Conservation (phyloP, 2,797 vertebrate species). For the Clarias laeviceps region DNA sequence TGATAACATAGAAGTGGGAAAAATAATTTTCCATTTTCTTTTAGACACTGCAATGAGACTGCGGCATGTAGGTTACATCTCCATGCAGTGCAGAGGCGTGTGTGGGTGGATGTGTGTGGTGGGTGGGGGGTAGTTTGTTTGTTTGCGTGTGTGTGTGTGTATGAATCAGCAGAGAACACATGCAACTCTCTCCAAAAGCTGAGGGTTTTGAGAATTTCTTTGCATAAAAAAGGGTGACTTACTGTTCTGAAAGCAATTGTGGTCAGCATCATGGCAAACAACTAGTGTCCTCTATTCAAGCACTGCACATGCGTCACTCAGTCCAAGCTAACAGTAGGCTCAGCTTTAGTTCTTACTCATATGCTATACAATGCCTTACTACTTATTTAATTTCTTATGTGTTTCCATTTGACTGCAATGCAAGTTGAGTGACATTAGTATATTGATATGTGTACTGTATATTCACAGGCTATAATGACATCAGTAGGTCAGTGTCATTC, state of each 20-base stretch:
- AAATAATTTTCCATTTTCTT: background rate
- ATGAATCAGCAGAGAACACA: slow-evolving; percentile 30
- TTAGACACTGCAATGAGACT: background rate
- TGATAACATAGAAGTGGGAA: background rate
- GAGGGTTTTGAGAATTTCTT: slow-evolving; percentile 48
- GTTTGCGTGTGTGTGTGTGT: background rate
- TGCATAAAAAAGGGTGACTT: slow-evolving; percentile 57
- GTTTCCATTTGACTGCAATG: slow-evolving; percentile 28
- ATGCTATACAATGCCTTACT: background rate
- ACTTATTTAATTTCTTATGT: background rate
- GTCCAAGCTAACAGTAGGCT: background rate
- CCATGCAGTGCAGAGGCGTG: slow-evolving; percentile 35
- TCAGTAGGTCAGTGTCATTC: slow-evolving; percentile 15
- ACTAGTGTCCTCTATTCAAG: slow-evolving; percentile 28
- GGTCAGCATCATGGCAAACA: slow-evolving; percentile 50
- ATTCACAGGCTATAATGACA: background rate
- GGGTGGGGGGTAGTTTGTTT: slow-evolving; percentile 27
- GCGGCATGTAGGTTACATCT: slow-evolving; percentile 41
- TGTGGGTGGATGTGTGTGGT: slow-evolving; percentile 29
- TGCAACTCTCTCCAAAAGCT: slow-evolving; percentile 25
- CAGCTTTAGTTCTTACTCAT: background rate
- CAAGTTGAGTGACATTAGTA: background rate
- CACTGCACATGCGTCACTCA: slow-evolving; percentile 29
- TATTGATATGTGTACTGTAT: background rate
- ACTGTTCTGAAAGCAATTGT: slow-evolving; percentile 45